Conservation (phyloP, 2,113 vertebrate species). For the Notiomystis cincta region DNA sequence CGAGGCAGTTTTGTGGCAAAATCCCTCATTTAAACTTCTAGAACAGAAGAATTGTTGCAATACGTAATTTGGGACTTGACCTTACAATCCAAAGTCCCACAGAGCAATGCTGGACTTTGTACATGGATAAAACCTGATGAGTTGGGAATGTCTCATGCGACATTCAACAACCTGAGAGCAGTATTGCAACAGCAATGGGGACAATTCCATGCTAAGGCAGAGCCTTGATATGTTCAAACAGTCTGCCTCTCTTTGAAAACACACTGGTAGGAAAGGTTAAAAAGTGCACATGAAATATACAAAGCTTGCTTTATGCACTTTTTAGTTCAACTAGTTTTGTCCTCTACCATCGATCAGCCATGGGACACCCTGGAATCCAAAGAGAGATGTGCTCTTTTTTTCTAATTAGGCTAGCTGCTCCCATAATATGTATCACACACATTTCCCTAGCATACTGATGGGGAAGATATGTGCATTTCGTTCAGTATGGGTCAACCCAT, state of each 20-base stretch:
- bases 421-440: neutral
- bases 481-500: neutral
- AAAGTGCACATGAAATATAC: neutral
- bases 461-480: neutral
- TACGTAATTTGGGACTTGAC: neutral
- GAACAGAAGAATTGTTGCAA: neutral
- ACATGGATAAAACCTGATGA: neutral
- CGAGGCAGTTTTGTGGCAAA: neutral
- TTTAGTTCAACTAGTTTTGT: neutral
- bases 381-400: neutral
- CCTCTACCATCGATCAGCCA: neutral
- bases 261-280: neutral
- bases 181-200: neutral
- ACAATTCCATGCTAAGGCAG: neutral
- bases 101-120: neutral
- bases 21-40: neutral
- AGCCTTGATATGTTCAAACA: neutral
- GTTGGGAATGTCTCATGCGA: accelerated
- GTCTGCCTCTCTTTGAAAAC: neutral
- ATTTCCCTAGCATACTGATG: neutral
- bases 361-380: neutral
- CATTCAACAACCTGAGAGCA: neutral
- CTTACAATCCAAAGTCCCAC: neutral
- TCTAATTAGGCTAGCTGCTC: neutral
- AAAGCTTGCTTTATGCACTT: neutral